These are phyloP conservation scores for Montipora efflorescens DNA, from an alignment of 64 coral and sea anemone species.

Conservation along the genomic window DNA sequence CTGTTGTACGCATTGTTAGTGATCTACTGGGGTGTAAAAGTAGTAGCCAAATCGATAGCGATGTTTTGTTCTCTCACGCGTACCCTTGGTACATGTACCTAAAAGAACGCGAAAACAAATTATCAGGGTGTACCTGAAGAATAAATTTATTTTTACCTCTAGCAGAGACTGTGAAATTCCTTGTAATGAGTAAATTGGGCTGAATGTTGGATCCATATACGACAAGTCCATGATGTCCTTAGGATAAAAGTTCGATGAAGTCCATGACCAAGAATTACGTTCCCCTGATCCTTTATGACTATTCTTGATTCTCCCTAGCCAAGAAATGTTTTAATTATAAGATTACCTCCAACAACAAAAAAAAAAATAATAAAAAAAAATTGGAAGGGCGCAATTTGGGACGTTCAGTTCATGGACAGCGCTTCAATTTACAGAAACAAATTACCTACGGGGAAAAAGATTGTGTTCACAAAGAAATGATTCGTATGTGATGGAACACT, in stretches of 20 bases:
- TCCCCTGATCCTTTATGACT: constrained; percentile 52
- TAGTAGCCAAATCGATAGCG: background rate
- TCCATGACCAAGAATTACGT: constrained; percentile 85
- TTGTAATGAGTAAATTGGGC: constrained; percentile 55
- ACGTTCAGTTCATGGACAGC: background rate
- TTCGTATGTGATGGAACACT: background rate
- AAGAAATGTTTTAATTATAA: background rate
- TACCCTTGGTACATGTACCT: background rate
- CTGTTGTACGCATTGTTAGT: background rate
- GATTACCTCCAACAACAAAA: background rate
- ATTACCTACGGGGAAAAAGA: background rate
- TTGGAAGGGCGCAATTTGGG: background rate
- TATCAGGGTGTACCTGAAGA: background rate
- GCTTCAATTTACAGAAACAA: background rate
- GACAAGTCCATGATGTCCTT: constrained; percentile 82
- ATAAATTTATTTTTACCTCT: constrained; percentile 10
- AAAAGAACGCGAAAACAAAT: background rate
- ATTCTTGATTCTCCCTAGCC: constrained; percentile 17
- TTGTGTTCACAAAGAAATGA: background rate
- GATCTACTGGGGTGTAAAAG: background rate
- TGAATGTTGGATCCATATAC: constrained; percentile 53
- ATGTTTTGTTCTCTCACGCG: background rate
- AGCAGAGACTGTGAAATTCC: constrained; percentile 41
- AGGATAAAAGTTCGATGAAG: constrained; percentile 81
- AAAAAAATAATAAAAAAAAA: background rate